Evolutionary conservation across 2,797 vertebrate species (phyloP), one percentile per base, ranked within the genome.

Genomic region (Anguilla megastoma): DNA sequence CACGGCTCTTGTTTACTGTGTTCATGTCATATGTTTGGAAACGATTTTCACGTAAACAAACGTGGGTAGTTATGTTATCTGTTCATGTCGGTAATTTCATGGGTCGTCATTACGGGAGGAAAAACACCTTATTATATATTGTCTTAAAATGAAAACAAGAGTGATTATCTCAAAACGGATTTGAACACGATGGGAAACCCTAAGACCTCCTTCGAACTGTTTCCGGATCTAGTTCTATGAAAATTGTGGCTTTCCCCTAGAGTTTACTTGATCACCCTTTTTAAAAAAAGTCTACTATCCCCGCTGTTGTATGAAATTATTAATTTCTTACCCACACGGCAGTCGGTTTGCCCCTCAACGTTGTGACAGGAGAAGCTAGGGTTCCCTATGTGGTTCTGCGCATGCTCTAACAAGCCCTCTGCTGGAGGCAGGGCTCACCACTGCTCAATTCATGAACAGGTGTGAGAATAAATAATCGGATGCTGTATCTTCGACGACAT

Each of bases 251-350:
- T 84, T 86, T 66, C 33, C 84, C 63, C 54, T 79, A 85, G 86
- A n/a, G 48, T 80, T 85, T 84, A 87, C 36, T 84, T 80, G 7
- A 66, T 80, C 69, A 41, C 71, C 80, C 27, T 87, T 87, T 45
- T 27, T 12, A 88, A 86, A 89, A 84, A 85, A 89, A 87, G 60
- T 86, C 41, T 79, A 27, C 66, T 80, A 88, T 88, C 71, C 88
- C 90, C 79, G 79, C 89, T 86, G 63, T 91, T 86, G 84, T 90
- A 91, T 88, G 86, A 91, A 91, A 93, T 91, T 63, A 88, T 88
- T 88, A 90, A 90, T 91, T 90, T 82, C 92, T 93, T 92, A 92
- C 92, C 91, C 90, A 85, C 91, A 88, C 89, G 58, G 79, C 90
- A 89, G 88, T 88, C 90, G 86, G 82, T 88, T 50, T 85, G 76